A percentile compares a stretch with the other conserved stretches of the same genome.
Conservation (phyloP, 2,113 vertebrate genomes). For the Eptesicus fuscus region DNA sequence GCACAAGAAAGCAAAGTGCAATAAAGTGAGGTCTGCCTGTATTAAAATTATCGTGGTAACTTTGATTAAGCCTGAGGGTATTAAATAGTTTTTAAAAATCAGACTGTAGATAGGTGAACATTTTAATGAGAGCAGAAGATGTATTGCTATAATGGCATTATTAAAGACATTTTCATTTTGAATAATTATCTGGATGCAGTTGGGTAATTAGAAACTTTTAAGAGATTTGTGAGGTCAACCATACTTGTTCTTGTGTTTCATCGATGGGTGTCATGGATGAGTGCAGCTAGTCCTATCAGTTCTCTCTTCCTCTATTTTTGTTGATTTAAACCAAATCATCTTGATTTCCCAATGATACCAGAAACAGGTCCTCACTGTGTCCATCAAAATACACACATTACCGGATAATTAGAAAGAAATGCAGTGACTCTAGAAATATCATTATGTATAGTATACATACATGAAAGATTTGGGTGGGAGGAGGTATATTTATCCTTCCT, state of each 20-base stretch:
- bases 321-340: background rate
- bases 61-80: background rate
- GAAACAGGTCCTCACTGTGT: background rate
- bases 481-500: background rate
- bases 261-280: background rate
- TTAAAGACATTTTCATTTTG: background rate
- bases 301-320: background rate
- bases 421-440: background rate
- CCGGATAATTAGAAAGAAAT: background rate
- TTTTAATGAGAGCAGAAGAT: background rate
- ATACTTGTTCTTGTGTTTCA: background rate
- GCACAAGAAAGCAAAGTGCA: background rate
- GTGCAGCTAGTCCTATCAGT: background rate
- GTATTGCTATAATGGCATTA: background rate
- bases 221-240: background rate
- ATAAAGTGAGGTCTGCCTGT: background rate
- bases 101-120: background rate
- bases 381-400: background rate
- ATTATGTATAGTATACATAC: background rate
- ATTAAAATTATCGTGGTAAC: background rate
- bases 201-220: background rate
- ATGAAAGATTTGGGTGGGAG: background rate
- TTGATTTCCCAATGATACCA: background rate
- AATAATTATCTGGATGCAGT: background rate
- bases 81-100: slow-evolving; percentile 8